Conservation (phyloP, 2,797 vertebrate species). For the Oryzias sinensis region DNA sequence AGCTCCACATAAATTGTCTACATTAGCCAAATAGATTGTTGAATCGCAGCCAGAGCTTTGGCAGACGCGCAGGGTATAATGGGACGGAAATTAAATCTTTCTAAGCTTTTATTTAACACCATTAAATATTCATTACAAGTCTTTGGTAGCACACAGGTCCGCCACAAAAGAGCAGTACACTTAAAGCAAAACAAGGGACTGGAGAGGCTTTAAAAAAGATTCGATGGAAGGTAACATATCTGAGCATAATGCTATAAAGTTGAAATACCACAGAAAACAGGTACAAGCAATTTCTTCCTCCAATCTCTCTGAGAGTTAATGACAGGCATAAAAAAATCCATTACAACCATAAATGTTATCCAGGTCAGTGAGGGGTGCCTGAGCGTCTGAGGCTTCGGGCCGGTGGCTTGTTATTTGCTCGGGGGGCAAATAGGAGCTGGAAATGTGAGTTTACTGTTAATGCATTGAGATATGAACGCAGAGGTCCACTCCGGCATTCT, state of each 20-base stretch:
- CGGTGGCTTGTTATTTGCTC: constrained; percentile 50
- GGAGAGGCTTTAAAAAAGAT: constrained; percentile 72
- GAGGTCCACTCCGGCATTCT: constrained; percentile 20
- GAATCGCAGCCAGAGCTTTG: constrained; percentile 65
- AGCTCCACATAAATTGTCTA: constrained; percentile 66
- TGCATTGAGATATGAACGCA: constrained; percentile 34
- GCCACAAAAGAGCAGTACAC: constrained; percentile 64
- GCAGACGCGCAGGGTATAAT: constrained; percentile 67
- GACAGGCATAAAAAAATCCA: constrained; percentile 85
- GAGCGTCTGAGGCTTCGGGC: constrained; percentile 63
- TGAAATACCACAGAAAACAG: constrained; percentile 82
- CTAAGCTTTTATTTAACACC: constrained; percentile 70
- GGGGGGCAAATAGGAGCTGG: constrained; percentile 49
- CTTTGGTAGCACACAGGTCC: constrained; percentile 51
- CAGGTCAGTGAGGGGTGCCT: constrained; percentile 76
- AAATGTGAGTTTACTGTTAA: constrained; percentile 52
- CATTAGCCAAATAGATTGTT: constrained; percentile 64
- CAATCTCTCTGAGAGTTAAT: constrained; percentile 79
- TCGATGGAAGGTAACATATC: constrained; percentile 79
- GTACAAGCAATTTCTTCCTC: constrained; percentile 76
- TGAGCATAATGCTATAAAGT: constrained; percentile 83
- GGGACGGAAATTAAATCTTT: constrained; percentile 69
- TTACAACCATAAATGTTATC: constrained; percentile 87
- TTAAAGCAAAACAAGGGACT: constrained; percentile 68
- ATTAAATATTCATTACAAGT: constrained; percentile 73